Evolutionary conservation across 53 echinoderm and acorn worm genomes (phyloP), one percentile per base, ranked within the genome.

Genomic region (Echinometra lucunter): DNA sequence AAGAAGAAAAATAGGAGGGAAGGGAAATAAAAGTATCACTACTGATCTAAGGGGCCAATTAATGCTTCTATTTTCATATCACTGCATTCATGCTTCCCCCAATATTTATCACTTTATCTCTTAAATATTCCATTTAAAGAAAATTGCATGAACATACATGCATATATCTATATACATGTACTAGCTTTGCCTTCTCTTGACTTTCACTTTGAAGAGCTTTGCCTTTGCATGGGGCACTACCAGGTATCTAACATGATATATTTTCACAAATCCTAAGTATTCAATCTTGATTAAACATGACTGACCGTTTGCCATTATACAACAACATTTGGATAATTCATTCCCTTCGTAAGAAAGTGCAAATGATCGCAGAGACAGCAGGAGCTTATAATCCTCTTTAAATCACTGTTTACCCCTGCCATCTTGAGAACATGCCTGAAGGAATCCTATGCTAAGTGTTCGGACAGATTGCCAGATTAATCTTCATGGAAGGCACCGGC

Each of bases 401-500:
- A 55, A 38, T 88, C 88, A 27, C 28, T 88, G 28, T 88, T 88
- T 88, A 88, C 88, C 57, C 78, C 78, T 42, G 21, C 78, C 23
- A 38, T 75, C 37, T 42, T 6, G 2, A 78, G 78, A 19, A 32
- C 88, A 88, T 88, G 88, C 88, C 57, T 6, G 15, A 8, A 49
- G 57, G 88, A 88, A 88, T 53, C 88, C 56, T 38, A 53, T 42
- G 16, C 88, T 88, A 88, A 88, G 88, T 88, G 88, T 56, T 88
- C 56, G 25, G 21, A 88, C 88, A 88, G 88, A 88, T 88, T 88
- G 88, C 88, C 17, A 88, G 88, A 88, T 88, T 88, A 88, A 88
- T 88, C 88, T 88, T 57, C 55, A 53, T 88, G 15, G 88, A 88
- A 55, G 34, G 28, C 88, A 40, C 28, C 88, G 40, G 58, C 90